phyloP scores from a whole-genome alignment of 2,797 vertebrate genomes.

The Fratercula arctica region DNA sequence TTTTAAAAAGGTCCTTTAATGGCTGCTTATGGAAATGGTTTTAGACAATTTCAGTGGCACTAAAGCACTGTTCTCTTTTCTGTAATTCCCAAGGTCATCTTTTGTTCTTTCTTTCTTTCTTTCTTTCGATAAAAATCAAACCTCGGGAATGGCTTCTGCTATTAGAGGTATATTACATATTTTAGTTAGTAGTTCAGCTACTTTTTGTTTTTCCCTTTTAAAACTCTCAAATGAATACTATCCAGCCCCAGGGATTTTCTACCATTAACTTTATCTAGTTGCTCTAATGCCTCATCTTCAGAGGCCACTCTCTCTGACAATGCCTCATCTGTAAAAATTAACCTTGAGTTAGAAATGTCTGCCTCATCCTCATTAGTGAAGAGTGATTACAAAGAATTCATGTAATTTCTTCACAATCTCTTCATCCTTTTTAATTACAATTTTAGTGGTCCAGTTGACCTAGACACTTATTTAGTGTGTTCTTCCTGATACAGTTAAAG shows the following conservation, averaged over 20 bases:
- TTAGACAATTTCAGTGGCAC: slow-evolving; percentile 21
- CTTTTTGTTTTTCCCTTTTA: slow-evolving; percentile 57
- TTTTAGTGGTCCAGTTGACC: slow-evolving; percentile 36
- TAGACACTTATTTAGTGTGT: not conserved
- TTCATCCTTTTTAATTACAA: slow-evolving; percentile 46
- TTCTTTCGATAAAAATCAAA: slow-evolving; percentile 45
- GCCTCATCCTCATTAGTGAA: slow-evolving; percentile 51
- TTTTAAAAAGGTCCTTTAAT: slow-evolving; percentile 9
- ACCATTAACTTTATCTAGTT: slow-evolving; percentile 58
- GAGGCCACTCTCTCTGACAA: slow-evolving; percentile 38
- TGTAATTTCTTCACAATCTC: slow-evolving; percentile 44
- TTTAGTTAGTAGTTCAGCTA: slow-evolving; percentile 29
- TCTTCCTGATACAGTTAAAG: not conserved
- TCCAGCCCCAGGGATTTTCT: slow-evolving; percentile 47
- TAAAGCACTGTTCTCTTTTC: slow-evolving; percentile 17
- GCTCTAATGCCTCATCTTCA: slow-evolving; percentile 41
- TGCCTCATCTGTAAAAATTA: slow-evolving; percentile 58
- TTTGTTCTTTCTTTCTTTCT: slow-evolving; percentile 58
- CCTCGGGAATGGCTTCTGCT: not conserved
- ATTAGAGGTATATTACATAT: slow-evolving; percentile 29
- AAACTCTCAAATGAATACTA: slow-evolving; percentile 39
- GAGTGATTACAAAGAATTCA: slow-evolving; percentile 53
- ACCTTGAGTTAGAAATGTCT: slow-evolving; percentile 51
- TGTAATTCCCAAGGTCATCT: slow-evolving; percentile 47
- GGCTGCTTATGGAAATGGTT: slow-evolving; percentile 35